A percentile compares a stretch with the other conserved stretches of the same genome.
phyloP scores from a whole-genome alignment of 2,797 vertebrate species.

The Siniperca obscura region DNA sequence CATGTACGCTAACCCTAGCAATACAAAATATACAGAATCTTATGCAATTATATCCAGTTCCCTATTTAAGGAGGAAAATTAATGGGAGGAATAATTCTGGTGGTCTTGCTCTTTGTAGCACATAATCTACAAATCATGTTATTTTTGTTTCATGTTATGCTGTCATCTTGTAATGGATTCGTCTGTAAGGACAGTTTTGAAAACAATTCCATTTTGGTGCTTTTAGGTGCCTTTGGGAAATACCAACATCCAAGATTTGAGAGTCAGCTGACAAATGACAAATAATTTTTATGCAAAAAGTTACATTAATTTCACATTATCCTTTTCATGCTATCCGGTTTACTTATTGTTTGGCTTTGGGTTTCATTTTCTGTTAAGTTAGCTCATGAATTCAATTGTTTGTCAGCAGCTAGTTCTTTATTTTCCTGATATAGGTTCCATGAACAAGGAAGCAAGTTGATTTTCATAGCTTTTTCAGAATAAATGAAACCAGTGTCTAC shows the following conservation, averaged over 20 bases:
- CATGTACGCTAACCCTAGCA: conserved; percentile 15
- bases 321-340: background rate
- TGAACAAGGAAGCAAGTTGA: background rate
- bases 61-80: background rate
- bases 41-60: background rate
- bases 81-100: background rate
- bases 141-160: background rate
- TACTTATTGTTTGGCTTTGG: background rate
- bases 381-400: background rate
- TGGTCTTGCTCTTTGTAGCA: conserved; percentile 2
- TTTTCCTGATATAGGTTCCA: background rate
- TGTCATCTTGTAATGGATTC: background rate
- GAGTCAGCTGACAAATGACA: background rate
- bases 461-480: background rate
- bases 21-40: conserved; percentile 35
- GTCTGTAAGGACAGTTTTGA: background rate
- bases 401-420: background rate
- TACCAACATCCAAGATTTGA: background rate
- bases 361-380: background rate
- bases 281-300: background rate
- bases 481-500: background rate
- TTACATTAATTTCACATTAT: background rate
- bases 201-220: background rate
- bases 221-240: background rate
- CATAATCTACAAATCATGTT: background rate